Evolutionary conservation across 2,113 vertebrate species (phyloP).

Genomic region (Nestor notabilis): DNA sequence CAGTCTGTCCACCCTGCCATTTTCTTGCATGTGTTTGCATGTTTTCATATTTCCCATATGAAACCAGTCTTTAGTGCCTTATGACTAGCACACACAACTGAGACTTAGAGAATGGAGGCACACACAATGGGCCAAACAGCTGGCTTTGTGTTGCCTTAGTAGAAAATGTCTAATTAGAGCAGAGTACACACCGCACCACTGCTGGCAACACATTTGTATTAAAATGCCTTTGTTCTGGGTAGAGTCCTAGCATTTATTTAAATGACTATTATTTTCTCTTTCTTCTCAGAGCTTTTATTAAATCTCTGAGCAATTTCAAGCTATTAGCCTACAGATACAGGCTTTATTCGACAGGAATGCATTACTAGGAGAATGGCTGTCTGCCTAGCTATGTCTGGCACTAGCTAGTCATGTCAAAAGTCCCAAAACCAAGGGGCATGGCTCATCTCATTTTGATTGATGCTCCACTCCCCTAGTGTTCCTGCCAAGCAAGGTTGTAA

Average conservation of each 20-base stretch:
- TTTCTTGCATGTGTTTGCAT: not conserved
- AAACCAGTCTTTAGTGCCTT: slow-evolving; percentile 17
- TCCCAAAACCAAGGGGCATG: slow-evolving; percentile 4
- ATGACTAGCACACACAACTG: not conserved
- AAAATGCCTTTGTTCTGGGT: slow-evolving; percentile 55
- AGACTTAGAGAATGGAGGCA: not conserved
- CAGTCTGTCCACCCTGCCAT: not conserved
- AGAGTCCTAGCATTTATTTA: slow-evolving; percentile 64
- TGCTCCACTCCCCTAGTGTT: not conserved
- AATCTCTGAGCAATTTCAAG: slow-evolving; percentile 57
- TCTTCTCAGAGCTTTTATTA: slow-evolving; percentile 59
- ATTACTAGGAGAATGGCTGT: slow-evolving; percentile 16
- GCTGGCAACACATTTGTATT: slow-evolving; percentile 64
- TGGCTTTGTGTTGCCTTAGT: slow-evolving; percentile 54
- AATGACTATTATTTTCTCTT: slow-evolving; percentile 68
- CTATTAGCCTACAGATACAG: slow-evolving; percentile 46
- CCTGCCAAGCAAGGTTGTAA: slow-evolving; percentile 13
- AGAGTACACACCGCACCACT: not conserved
- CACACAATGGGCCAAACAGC: slow-evolving; percentile 47
- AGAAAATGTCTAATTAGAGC: slow-evolving; percentile 65
- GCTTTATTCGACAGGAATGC: slow-evolving; percentile 30
- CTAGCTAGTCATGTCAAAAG: slow-evolving; percentile 17
- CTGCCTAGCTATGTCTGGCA: slow-evolving; percentile 29
- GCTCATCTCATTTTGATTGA: slow-evolving; percentile 12
- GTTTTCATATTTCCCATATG: not conserved